A percentile compares a stretch with the other conserved stretches of the same genome.
Conservation (phyloP, 2,888 invertebrate species). For the Anoplius nigerrimus region DNA sequence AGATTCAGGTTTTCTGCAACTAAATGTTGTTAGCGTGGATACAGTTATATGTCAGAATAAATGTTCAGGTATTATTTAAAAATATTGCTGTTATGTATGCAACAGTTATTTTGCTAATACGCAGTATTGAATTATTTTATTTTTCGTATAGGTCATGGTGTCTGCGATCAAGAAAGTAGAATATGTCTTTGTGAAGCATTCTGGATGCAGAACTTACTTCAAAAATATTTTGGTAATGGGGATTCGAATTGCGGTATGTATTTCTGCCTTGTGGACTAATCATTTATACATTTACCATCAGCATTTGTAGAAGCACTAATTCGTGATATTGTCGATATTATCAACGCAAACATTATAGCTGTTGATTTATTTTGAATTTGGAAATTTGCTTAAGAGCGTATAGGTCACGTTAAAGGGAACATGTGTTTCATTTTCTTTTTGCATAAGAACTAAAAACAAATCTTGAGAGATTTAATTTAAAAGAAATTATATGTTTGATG, state of each 20-base stretch:
- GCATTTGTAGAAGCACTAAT: no score
- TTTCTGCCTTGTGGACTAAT: no score
- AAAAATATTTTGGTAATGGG: slow-evolving; percentile 80
- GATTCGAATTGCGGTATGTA: slow-evolving; percentile 87
- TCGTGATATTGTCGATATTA: no score
- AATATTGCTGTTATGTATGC: not conserved
- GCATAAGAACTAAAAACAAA: no score
- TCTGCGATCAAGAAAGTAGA: slow-evolving; percentile 89
- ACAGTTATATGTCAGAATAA: slow-evolving; percentile 93
- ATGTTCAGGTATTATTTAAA: slow-evolving; percentile 82
- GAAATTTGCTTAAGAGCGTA: no score
- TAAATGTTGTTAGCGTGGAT: slow-evolving; percentile 86
- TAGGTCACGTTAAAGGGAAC: no score
- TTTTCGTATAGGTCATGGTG: slow-evolving; percentile 81
- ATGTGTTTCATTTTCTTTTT: no score
- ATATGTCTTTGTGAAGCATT: slow-evolving; percentile 94
- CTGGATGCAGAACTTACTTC: slow-evolving; percentile 94
- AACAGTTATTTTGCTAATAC: not conserved
- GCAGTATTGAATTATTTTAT: not conserved
- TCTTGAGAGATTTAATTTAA: no score
- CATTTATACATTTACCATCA: no score
- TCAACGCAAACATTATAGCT: no score
- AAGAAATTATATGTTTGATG: no score
- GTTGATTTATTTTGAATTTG: no score
- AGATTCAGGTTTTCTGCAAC: slow-evolving; percentile 83